Evolutionary conservation across 2,113 vertebrate genomes (phyloP).

Genomic region (Dromiciops gliroides): DNA sequence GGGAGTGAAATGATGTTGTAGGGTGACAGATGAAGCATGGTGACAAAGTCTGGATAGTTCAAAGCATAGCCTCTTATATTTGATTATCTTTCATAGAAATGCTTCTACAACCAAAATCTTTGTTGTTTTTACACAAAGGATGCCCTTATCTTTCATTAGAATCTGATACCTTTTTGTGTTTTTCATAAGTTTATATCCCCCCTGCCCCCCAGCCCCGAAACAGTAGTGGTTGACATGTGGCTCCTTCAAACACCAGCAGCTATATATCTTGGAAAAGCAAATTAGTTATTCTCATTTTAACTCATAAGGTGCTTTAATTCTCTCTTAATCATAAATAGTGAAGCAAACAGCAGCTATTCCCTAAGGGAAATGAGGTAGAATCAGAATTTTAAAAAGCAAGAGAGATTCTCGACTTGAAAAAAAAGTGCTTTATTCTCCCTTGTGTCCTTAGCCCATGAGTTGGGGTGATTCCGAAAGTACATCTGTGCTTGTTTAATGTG

Average conservation of each 20-base stretch:
- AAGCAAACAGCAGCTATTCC: not conserved
- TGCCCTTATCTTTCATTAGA: not conserved
- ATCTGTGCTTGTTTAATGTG: not conserved
- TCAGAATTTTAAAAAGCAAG: not conserved
- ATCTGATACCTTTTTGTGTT: not conserved
- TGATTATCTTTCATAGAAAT: not conserved
- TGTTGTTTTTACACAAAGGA: not conserved
- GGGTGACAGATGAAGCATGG: not conserved
- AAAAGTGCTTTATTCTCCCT: not conserved
- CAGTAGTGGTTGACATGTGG: not conserved
- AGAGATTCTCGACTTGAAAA: not conserved
- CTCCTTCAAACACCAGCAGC: not conserved
- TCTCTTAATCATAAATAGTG: not conserved
- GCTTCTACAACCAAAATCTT: not conserved
- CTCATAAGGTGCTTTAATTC: not conserved
- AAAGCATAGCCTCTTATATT: not conserved
- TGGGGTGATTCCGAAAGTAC: not conserved
- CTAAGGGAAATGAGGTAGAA: not conserved
- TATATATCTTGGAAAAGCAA: not conserved
- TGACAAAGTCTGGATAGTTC: not conserved
- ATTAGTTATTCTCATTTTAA: not conserved
- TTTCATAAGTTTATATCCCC: not conserved
- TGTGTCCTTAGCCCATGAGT: not conserved
- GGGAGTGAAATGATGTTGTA: not conserved
- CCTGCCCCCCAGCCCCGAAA: not conserved